Evolutionary conservation across 1,140 invertebrate genomes (phyloP).

Genomic region (Antheraea mylitta): DNA sequence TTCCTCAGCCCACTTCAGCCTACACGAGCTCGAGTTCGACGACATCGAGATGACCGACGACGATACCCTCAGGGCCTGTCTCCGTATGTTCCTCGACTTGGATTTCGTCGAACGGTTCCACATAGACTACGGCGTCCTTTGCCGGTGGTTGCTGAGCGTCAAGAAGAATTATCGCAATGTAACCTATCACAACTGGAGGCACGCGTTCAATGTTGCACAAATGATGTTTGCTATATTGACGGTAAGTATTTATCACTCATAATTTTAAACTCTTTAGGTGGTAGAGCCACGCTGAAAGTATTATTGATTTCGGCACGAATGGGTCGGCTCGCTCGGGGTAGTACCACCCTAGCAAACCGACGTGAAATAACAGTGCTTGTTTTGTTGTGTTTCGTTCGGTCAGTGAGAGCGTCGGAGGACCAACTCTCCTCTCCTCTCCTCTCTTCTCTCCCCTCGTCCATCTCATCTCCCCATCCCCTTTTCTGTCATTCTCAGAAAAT

Average conservation of each 20-base stretch:
- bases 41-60: slow-evolving; percentile 92
- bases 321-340: no score
- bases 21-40: slow-evolving; percentile 94
- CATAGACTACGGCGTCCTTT: slow-evolving; percentile 93
- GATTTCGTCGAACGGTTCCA: slow-evolving; percentile 94
- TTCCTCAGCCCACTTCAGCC: slow-evolving; percentile 88
- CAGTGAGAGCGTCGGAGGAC: no score
- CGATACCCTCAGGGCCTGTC: slow-evolving; percentile 91
- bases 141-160: slow-evolving; percentile 94
- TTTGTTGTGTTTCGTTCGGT: no score
- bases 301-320: no score
- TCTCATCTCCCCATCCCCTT: no score
- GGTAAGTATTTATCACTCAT: slow-evolving; percentile 77
- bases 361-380: no score
- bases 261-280: background rate
- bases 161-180: slow-evolving; percentile 98
- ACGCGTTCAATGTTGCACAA: slow-evolving; percentile 97
- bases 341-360: no score
- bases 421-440: no score
- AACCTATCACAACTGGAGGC: slow-evolving; percentile 98
- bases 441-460: no score
- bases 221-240: slow-evolving; percentile 97
- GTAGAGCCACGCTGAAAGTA: no score
- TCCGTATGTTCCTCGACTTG: slow-evolving; percentile 95
- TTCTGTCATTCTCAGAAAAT: no score